Base-by-base conservation (phyloP, 2,113 vertebrate genomes). In the Gymnorhina tibicen region DNA sequence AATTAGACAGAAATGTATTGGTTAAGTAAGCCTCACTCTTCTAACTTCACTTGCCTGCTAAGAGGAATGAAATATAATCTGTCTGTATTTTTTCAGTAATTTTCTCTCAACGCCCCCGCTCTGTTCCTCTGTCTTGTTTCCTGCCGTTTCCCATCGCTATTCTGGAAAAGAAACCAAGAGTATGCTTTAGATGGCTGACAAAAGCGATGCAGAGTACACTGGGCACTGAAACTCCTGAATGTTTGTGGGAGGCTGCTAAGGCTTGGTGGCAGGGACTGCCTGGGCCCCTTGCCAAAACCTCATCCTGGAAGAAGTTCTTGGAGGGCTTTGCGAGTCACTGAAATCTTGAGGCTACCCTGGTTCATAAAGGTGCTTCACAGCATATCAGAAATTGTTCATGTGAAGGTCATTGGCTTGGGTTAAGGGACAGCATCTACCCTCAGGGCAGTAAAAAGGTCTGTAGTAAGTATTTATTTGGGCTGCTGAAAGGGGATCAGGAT, bases 31-130 rank as follows among this genome's bases (percentile, higher is more conserved):
- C 27, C 28, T 49, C 42, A n/a, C 24, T 52, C 19, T 74, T 70
- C 37, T 53, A 72, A 17, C 35, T 46, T 89, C 49, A 4, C 22
- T 89, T 55, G 22, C 37, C 69, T 74, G 26, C 32, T 35, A 79
- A 64, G 8, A n/a, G 53, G 47, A 83, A 47, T 73, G 3, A 60
- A 41, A 73, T 56, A 78, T 52, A 76, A 83, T 47, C 39, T 50
- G 19, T 37, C 6, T 30, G 2, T 53, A 30, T 23, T 42, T 59
- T 69, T 68, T 24, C 7, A 47, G 11, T 42, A 0, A 24, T 47
- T 75, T 90, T 88, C 42, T 52, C 58, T 62, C 73, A 37, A 62
- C 7, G 0, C 7, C 10, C 16, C 10, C 0, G 0, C 5, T 44
- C 46, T 28, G 10, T n/a, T 87, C 11, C 11, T 69, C 66, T 70